phyloP scores from a whole-genome alignment of 1,140 invertebrate genomes.

The Pomacea maculata region DNA sequence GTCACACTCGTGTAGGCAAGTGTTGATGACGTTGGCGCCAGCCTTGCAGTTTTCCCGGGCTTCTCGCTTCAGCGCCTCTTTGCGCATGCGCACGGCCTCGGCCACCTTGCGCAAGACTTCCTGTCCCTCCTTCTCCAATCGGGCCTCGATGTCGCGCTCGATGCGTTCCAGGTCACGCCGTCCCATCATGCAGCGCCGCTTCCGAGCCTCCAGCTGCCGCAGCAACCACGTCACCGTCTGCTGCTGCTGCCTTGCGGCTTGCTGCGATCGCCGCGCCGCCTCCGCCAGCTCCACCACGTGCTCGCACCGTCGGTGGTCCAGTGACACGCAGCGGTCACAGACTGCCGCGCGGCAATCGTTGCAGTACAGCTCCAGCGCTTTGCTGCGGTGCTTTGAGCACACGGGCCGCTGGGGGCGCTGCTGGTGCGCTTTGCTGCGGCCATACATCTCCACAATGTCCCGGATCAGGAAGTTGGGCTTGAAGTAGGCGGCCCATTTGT shows the following conservation, averaged over 20 bases:
- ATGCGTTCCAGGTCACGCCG: conserved; percentile 14
- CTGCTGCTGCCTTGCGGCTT: conserved; percentile 9
- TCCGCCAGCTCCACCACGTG: conserved; percentile 42
- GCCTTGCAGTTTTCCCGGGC: conserved; percentile 8
- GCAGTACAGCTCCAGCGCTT: conserved; percentile 20
- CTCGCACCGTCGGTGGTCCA: conserved; percentile 34
- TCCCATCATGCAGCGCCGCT: conserved; percentile 11
- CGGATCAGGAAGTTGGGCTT: conserved; percentile 23
- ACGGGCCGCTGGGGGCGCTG: neutral
- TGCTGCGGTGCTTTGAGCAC: conserved; percentile 13
- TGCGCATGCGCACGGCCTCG: conserved; percentile 15
- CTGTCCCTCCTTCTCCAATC: conserved; percentile 14
- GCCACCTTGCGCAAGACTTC: conserved; percentile 23
- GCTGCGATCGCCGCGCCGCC: conserved; percentile 31
- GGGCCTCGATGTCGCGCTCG: conserved; percentile 22
- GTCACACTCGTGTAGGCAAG: conserved; percentile 17
- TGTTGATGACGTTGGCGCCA: conserved; percentile 17
- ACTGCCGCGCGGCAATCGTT: conserved; percentile 5
- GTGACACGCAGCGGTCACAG: conserved; percentile 21
- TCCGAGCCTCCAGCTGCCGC: conserved; percentile 16
- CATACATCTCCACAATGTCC: conserved; percentile 16
- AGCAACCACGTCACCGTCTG: conserved; percentile 15
- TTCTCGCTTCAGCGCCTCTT: conserved; percentile 17
- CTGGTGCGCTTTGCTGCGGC: neutral
- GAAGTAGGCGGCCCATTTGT: conserved; percentile 8